Evolutionary conservation across 2,113 vertebrate genomes (phyloP).

Genomic region (Bombycilla garrulus): DNA sequence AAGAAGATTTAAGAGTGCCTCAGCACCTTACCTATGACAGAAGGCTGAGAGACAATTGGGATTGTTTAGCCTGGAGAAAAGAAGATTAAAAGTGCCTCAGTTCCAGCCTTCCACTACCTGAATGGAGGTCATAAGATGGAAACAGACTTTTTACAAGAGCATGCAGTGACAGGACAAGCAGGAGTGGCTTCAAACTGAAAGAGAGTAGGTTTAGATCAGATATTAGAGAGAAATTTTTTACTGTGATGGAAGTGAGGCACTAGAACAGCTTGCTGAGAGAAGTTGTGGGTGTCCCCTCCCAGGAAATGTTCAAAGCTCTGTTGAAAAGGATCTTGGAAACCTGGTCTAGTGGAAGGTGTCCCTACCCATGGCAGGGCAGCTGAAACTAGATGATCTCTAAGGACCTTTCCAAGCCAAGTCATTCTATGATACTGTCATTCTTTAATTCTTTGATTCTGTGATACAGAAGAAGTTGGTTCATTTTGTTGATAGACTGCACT

Average conservation of each 20-base stretch:
- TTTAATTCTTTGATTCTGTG: neutral
- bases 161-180: neutral
- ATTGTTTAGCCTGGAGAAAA: no score
- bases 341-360: neutral
- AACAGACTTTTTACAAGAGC: neutral
- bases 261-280: fast-evolving
- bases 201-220: neutral
- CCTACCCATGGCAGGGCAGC: neutral
- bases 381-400: neutral
- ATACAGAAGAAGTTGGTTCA: neutral
- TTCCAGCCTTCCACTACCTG: neutral
- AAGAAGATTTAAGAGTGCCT: neutral
- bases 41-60: no score
- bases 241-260: neutral
- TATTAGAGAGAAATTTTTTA: neutral
- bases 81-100: neutral
- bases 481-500: neutral
- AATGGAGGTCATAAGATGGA: neutral
- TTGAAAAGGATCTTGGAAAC: neutral
- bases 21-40: no score
- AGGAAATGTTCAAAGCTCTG: neutral
- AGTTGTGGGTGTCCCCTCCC: neutral
- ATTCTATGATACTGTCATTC: neutral
- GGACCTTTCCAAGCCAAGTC: neutral
- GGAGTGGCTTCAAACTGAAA: neutral